Conservation (phyloP, 2,888 invertebrate species). For the Troglohyphantes excavatus region DNA sequence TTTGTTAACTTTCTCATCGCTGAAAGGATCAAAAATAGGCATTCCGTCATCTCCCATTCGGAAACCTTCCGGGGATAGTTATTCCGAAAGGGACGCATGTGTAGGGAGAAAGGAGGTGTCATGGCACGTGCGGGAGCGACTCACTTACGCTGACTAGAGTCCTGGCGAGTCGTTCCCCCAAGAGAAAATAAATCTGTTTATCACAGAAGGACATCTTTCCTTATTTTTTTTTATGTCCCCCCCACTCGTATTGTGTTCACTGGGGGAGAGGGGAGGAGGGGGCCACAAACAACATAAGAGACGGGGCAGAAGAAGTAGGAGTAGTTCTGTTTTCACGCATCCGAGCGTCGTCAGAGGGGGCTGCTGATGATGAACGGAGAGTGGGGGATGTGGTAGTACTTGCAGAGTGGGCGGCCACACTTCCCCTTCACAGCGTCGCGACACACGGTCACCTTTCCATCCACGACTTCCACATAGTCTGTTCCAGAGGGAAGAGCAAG, state of each 20-base stretch:
- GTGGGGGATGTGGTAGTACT: slow-evolving; percentile 96
- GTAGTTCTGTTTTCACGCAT: no score
- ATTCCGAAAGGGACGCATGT: neutral
- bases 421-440: slow-evolving; percentile 97
- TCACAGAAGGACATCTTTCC: slow-evolving; percentile 69
- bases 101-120: neutral
- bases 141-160: slow-evolving; percentile 73
- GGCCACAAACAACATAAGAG: no score
- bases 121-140: slow-evolving; percentile 44
- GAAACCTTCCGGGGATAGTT: neutral
- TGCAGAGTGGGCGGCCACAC: slow-evolving; percentile 96
- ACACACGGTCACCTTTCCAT: slow-evolving; percentile 97
- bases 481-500: slow-evolving; percentile 79
- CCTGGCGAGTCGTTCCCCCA: slow-evolving; percentile 66
- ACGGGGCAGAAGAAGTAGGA: slow-evolving; percentile 30
- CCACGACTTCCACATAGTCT: slow-evolving; percentile 98
- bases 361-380: slow-evolving; percentile 73
- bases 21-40: no score
- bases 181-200: slow-evolving; percentile 79
- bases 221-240: neutral
- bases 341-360: slow-evolving; percentile 65
- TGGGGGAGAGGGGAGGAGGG: neutral
- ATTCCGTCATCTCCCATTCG: no score
- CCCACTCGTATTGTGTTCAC: neutral
- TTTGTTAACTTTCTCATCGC: no score